Evolutionary conservation across 2,113 vertebrate species (phyloP).

Genomic region (Macroglossus sobrinus): DNA sequence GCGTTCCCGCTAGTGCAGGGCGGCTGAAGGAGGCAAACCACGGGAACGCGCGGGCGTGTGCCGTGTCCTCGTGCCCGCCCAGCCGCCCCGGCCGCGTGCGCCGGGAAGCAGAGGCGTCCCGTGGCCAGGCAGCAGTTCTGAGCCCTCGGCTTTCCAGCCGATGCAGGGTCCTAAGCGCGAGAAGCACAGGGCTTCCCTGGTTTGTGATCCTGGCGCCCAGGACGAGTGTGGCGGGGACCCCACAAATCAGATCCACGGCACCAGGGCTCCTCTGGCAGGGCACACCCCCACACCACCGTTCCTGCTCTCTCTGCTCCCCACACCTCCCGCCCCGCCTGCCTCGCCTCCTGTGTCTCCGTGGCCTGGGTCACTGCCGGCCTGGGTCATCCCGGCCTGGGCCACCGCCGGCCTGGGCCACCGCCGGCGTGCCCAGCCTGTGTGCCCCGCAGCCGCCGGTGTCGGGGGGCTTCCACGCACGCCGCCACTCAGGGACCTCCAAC

Average conservation of each 20-base stretch:
- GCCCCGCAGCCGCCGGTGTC: fast-evolving
- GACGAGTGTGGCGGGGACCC: background rate
- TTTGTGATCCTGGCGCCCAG: background rate
- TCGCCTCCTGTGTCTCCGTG: too few species aligned
- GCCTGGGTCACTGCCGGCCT: too few species aligned
- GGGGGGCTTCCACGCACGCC: too few species aligned
- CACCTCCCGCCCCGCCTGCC: background rate
- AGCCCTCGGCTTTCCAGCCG: background rate
- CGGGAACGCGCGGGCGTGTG: background rate
- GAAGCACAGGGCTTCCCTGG: background rate
- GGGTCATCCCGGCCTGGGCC: too few species aligned
- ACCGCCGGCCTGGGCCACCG: too few species aligned
- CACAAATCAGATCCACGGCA: fast-evolving
- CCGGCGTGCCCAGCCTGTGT: too few species aligned
- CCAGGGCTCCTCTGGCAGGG: background rate
- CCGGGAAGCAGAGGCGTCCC: background rate
- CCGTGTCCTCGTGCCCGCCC: fast-evolving
- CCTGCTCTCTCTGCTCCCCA: background rate
- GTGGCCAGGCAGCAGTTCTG: background rate
- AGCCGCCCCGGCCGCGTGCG: fast-evolving
- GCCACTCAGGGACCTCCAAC: background rate
- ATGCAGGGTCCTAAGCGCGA: background rate
- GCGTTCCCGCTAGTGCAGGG: fast-evolving
- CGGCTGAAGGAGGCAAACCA: fast-evolving
- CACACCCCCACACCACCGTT: background rate